A percentile compares a stretch with the other conserved stretches of the same genome.
Conservation (phyloP, 2,797 vertebrate genomes). For the Menidia menidia region DNA sequence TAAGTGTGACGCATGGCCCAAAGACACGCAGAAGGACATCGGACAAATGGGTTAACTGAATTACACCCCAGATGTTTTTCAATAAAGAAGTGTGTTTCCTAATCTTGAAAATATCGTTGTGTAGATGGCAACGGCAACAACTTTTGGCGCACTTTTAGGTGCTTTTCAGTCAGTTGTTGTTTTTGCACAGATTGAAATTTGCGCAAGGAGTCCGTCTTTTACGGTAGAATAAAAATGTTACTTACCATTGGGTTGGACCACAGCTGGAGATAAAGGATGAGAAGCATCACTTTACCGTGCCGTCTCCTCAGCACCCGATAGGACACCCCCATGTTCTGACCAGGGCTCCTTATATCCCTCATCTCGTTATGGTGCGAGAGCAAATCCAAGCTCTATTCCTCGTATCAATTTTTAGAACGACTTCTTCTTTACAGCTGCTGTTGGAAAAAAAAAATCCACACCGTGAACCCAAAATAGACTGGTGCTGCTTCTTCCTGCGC, state of each 20-base stretch:
- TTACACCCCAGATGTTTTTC: conserved; percentile 1
- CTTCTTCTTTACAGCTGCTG: conserved; percentile 13
- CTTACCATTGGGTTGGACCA: conserved; percentile 61
- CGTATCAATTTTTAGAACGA: conserved; percentile 3
- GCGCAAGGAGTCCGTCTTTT: background rate
- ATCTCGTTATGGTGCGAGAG: conserved; percentile 6
- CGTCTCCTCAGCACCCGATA: conserved; percentile 23
- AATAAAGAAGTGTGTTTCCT: conserved; percentile 9
- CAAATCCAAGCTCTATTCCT: conserved; percentile 35
- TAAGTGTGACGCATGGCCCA: conserved; percentile 5
- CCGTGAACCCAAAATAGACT: conserved; percentile 53
- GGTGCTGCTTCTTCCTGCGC: conserved; percentile 32
- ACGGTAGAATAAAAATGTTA: conserved; percentile 16
- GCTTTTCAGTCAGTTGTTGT: background rate
- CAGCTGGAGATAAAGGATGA: conserved; percentile 64
- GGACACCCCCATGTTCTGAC: conserved; percentile 35
- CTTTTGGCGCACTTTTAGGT: conserved; percentile 39
- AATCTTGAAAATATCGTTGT: background rate
- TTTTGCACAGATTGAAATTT: background rate
- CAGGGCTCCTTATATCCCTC: conserved; percentile 14
- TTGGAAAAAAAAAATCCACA: conserved; percentile 17
- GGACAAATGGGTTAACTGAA: conserved; percentile 9
- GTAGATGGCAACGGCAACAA: conserved; percentile 5
- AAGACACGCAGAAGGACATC: conserved; percentile 4
- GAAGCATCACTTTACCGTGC: conserved; percentile 40